Percentiles rank a stretch among this genome's conserved stretches.
phyloP scores from a whole-genome alignment of 1,140 invertebrate species.

The Drosophila bipectinata region DNA sequence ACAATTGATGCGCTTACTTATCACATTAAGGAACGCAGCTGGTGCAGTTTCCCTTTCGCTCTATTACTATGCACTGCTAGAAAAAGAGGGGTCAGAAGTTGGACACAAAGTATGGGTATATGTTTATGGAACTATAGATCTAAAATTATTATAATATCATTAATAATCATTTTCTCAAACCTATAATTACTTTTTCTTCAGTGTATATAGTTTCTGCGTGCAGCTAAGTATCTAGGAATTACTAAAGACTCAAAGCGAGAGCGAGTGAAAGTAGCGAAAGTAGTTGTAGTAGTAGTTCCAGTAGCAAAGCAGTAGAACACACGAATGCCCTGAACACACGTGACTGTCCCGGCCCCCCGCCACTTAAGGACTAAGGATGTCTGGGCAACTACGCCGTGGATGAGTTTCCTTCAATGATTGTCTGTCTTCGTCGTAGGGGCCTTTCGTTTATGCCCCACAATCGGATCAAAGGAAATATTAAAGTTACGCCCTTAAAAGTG shows the following conservation, averaged over 20 bases:
- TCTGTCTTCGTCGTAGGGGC: slow-evolving; percentile 2
- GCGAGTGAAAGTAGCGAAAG: background rate
- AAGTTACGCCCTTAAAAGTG: background rate
- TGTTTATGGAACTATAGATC: too few species aligned
- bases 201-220: slow-evolving; percentile 21
- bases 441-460: background rate
- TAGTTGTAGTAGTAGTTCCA: background rate
- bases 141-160: background rate
- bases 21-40: slow-evolving; percentile 56
- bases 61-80: slow-evolving; percentile 2
- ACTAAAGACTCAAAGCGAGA: background rate
- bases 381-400: slow-evolving; percentile 2
- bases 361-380: slow-evolving; percentile 9
- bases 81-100: slow-evolving; percentile 1
- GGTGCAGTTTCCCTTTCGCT: slow-evolving; percentile 4
- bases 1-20: slow-evolving; percentile 79
- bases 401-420: slow-evolving; percentile 13
- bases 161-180: background rate
- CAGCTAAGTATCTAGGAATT: slow-evolving; percentile 19
- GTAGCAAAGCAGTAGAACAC: background rate
- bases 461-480: slow-evolving; percentile 26
- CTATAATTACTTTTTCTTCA: background rate
- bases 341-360: slow-evolving; percentile 11
- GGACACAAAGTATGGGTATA: too few species aligned
- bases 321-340: slow-evolving; percentile 9